phyloP scores from a whole-genome alignment of 2,888 invertebrate species.

The Metellina segmentata region DNA sequence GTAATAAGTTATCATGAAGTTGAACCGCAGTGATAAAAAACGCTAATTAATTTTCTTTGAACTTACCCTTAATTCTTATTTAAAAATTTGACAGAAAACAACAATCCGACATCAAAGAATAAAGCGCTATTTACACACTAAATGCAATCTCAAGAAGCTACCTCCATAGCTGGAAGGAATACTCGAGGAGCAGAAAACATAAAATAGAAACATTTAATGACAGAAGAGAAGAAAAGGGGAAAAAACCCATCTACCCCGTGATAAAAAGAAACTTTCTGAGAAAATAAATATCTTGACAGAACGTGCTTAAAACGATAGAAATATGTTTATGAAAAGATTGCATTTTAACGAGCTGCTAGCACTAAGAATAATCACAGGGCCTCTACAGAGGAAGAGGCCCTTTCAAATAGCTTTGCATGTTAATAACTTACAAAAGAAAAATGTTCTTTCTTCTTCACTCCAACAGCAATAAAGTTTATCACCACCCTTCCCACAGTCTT shows the following conservation, averaged over 20 bases:
- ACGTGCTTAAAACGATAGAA: slow-evolving; percentile 54
- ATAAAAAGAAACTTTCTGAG: slow-evolving; percentile 42
- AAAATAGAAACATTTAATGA: slow-evolving; percentile 64
- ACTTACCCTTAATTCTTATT: not conserved
- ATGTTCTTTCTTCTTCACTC: slow-evolving; percentile 13
- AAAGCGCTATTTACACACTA: slow-evolving; percentile 27
- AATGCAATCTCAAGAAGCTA: slow-evolving; percentile 9
- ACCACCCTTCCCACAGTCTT: slow-evolving; percentile 19
- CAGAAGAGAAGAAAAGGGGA: not conserved
- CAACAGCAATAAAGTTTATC: slow-evolving; percentile 70
- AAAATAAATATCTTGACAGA: slow-evolving; percentile 56
- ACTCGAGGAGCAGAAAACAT: slow-evolving; percentile 27
- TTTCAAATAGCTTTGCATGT: slow-evolving; percentile 62
- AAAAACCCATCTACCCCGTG: slow-evolving; percentile 36
- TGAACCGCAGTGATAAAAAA: not conserved
- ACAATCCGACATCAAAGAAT: slow-evolving; percentile 28
- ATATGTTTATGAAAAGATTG: slow-evolving; percentile 67
- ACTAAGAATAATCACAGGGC: slow-evolving; percentile 63
- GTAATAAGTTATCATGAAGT: not conserved
- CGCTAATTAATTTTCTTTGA: not conserved
- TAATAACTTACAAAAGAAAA: slow-evolving; percentile 68
- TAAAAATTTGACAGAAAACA: not conserved
- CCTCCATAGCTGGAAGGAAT: slow-evolving; percentile 5
- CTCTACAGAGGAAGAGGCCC: slow-evolving; percentile 16
- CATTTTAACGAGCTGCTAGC: slow-evolving; percentile 69